Percentiles rank a stretch among this genome's conserved stretches.
phyloP scores from a whole-genome alignment of 2,888 invertebrate genomes.

The Acanthopleura granulata region DNA sequence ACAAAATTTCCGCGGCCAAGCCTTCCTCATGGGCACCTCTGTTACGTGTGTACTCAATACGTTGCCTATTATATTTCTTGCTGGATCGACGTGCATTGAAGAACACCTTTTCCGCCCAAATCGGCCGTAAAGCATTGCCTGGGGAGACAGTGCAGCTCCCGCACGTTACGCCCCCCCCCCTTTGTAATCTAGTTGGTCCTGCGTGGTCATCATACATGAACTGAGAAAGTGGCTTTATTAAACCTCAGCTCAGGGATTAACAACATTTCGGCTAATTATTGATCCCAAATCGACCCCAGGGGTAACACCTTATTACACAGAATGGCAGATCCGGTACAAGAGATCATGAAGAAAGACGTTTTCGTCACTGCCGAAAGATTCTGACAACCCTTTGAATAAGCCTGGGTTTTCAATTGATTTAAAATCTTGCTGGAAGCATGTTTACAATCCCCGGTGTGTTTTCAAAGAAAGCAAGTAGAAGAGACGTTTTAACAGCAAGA shows the following conservation, averaged over 20 bases:
- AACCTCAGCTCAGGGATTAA: slow-evolving; percentile 8
- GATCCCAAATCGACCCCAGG: background rate
- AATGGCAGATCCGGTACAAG: too few relatives aligned
- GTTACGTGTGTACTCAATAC: background rate
- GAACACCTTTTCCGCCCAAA: background rate
- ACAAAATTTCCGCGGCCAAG: background rate
- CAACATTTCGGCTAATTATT: slow-evolving; percentile 11
- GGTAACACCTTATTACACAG: too few relatives aligned
- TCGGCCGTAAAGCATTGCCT: background rate
- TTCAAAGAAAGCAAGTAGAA: too few relatives aligned
- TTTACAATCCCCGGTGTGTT: too few relatives aligned
- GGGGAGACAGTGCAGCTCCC: background rate
- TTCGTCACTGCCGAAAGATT: too few relatives aligned
- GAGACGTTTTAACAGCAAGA: too few relatives aligned
- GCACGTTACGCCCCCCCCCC: background rate
- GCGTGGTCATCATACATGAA: background rate
- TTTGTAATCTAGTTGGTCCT: slow-evolving; percentile 4
- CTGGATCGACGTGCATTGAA: background rate
- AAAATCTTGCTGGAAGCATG: too few relatives aligned
- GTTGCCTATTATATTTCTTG: background rate
- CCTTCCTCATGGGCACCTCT: background rate
- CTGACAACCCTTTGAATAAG: too few relatives aligned
- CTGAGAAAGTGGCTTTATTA: background rate
- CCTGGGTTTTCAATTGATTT: too few relatives aligned
- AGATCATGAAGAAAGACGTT: too few relatives aligned